These are phyloP conservation scores for Chrysolina oricalcia DNA, from an alignment of 2,888 invertebrate species.

Conservation along the genomic window DNA sequence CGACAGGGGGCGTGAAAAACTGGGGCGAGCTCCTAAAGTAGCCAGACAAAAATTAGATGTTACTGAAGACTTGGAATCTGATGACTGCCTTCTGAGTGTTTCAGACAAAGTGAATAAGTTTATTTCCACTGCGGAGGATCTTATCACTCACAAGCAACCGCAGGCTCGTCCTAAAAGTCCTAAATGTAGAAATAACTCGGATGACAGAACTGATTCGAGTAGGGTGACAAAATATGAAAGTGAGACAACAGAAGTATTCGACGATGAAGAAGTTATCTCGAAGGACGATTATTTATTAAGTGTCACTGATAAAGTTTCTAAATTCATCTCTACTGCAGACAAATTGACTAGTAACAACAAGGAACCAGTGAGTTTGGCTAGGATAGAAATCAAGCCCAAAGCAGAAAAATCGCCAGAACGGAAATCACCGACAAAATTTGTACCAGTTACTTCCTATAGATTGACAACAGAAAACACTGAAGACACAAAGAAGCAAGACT, in stretches of 20 bases:
- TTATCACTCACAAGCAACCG: conserved; percentile 57
- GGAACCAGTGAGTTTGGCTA: conserved; percentile 56
- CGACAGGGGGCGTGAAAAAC: conserved; percentile 61
- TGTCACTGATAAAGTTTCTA: conserved; percentile 79
- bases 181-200: conserved; percentile 60
- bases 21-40: conserved; percentile 67
- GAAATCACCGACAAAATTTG: conserved; percentile 28
- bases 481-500: background rate
- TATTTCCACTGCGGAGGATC: conserved; percentile 73
- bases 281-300: conserved; percentile 77
- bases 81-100: conserved; percentile 79
- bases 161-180: conserved; percentile 66
- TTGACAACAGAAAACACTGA: background rate
- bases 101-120: conserved; percentile 82
- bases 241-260: conserved; percentile 56
- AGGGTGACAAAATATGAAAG: conserved; percentile 71
- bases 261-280: conserved; percentile 61
- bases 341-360: conserved; percentile 66
- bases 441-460: conserved; percentile 1
- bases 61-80: conserved; percentile 74
- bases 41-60: conserved; percentile 74
- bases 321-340: conserved; percentile 78
- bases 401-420: conserved; percentile 39
- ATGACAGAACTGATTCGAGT: conserved; percentile 69
- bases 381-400: conserved; percentile 56